phyloP scores from a whole-genome alignment of 1,140 invertebrate species.

The Lutraria rhynchaena region DNA sequence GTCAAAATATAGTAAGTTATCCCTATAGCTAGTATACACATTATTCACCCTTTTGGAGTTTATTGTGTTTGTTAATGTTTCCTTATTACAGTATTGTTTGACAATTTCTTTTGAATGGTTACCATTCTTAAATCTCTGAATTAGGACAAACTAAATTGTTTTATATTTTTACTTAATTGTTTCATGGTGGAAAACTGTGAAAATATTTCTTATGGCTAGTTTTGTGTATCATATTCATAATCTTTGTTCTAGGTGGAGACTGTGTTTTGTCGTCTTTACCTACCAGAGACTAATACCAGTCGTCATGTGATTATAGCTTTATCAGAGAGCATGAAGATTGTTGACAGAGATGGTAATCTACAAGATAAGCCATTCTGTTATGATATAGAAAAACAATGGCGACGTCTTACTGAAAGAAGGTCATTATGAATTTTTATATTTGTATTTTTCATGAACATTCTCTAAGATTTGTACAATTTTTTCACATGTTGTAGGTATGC shows the following conservation, averaged over 20 bases:
- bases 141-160: too few species aligned
- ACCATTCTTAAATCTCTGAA: too few species aligned
- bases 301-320: slow-evolving; percentile 91
- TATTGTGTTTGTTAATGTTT: too few species aligned
- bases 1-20: too few species aligned
- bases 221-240: too few species aligned
- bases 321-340: slow-evolving; percentile 93
- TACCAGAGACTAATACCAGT: slow-evolving; percentile 95
- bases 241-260: slow-evolving; percentile 93
- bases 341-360: slow-evolving; percentile 87
- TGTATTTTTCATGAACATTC: slow-evolving; percentile 1
- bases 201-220: too few species aligned
- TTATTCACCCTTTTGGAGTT: too few species aligned
- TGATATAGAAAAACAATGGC: slow-evolving; percentile 89
- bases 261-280: slow-evolving; percentile 93
- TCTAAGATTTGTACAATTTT: background rate
- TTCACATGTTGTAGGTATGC: background rate
- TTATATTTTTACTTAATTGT: too few species aligned
- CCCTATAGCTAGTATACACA: too few species aligned
- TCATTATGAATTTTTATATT: slow-evolving; percentile 66
- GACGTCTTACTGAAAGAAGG: slow-evolving; percentile 91
- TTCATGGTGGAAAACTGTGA: too few species aligned
- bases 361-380: slow-evolving; percentile 75
- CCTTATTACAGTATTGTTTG: too few species aligned
- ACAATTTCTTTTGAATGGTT: too few species aligned